These are phyloP conservation scores for Hucho hucho DNA, from an alignment of 2,113 vertebrate species.

Conservation along the genomic window DNA sequence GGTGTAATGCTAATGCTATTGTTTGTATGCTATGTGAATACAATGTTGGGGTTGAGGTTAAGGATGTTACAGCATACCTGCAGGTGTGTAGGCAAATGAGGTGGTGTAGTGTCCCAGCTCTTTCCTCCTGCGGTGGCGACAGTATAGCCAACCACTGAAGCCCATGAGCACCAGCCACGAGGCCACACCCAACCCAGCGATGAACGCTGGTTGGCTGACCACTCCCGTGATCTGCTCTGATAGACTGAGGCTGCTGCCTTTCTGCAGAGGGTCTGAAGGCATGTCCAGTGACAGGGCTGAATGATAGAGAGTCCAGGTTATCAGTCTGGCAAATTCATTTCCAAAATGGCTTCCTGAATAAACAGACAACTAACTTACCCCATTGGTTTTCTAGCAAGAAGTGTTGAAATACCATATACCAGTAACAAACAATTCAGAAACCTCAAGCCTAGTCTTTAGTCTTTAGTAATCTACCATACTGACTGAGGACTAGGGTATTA, in stretches of 20 bases:
- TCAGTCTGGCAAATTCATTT: too few relatives aligned
- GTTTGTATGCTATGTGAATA: neutral
- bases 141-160: constrained; percentile 85
- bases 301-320: constrained; percentile 3
- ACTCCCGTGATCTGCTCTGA: constrained; percentile 80
- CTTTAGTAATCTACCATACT: too few relatives aligned
- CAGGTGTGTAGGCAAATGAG: constrained; percentile 91
- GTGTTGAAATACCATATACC: too few relatives aligned
- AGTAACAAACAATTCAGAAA: too few relatives aligned
- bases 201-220: constrained; percentile 85
- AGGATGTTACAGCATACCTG: constrained; percentile 68
- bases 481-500: too few relatives aligned
- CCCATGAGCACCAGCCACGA: constrained; percentile 86
- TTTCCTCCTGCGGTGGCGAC: constrained; percentile 86
- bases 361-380: too few relatives aligned
- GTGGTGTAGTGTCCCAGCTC: constrained; percentile 93
- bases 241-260: constrained; percentile 66
- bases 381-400: too few relatives aligned
- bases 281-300: constrained; percentile 52
- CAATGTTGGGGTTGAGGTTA: neutral
- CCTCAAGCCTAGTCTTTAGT: too few relatives aligned
- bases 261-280: constrained; percentile 57
- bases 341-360: neutral
- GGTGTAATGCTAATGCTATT: neutral
- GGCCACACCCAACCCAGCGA: constrained; percentile 83